Evolutionary conservation across 2,797 vertebrate genomes (phyloP), one percentile per base, ranked within the genome.

Genomic region (Parauchenoglanis ngamensis): DNA sequence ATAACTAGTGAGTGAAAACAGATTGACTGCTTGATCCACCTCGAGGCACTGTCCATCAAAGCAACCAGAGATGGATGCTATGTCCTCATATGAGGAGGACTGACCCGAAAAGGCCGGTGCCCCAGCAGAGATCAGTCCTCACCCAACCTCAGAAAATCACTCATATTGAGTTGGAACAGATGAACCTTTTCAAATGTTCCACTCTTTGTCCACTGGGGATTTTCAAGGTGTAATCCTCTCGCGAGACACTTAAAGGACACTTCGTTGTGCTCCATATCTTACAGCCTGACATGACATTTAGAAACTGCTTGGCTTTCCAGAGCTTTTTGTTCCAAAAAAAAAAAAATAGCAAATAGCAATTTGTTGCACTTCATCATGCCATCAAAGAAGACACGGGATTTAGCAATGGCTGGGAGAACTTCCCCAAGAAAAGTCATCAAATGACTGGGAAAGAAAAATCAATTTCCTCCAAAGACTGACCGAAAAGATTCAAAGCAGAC

Each of bases 371-470:
- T 92, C 92, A 87, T 88, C 86, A 52, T 40, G 89, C 90, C 91
- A 92, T 92, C 91, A 90, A 89, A 93, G 89, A 93, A 93, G 61
- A 54, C 80, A 68, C 91, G 89, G 89, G 59, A 85, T 91, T 93
- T 94, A 94, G 94, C 95, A 93, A 95, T 94, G 91, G 91, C 89
- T 91, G 91, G 85, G 93, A 94, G 94, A 93, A 92, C 92, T 91
- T 91, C 40, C 67, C n/a, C 83, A 23, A 19, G 70, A 86, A 87
- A 90, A 90, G 87, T 84, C 82, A 89, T 89, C 65, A 83, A 87
- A 86, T 83, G 86, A 21, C 70, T 49, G 21, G 63, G 49, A 72
- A 68, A 80, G 68, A 80, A 70, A 79, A 76, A 79, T 54, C 76
- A 25, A 76, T 85, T 10, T 35, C 83, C 90, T 25, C 15, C 3